Evolutionary conservation across 2,113 vertebrate genomes (phyloP).

Genomic region (Mystacornis crossleyi): DNA sequence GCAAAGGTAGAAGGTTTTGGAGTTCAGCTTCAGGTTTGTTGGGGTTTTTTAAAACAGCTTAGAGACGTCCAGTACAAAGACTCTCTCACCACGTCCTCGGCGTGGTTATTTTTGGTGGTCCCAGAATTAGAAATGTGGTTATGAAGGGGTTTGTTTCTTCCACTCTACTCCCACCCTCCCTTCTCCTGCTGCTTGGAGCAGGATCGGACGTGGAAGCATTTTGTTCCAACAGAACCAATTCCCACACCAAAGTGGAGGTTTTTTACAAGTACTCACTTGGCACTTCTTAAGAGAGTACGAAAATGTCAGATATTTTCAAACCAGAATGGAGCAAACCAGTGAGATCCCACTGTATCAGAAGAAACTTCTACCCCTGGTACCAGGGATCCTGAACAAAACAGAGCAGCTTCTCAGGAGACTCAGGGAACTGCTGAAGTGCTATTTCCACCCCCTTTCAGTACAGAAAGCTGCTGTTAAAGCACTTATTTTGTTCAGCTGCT

Average conservation of each 20-base stretch:
- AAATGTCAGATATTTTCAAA: background rate
- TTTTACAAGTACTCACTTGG: background rate
- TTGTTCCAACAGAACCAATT: background rate
- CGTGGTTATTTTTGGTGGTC: background rate
- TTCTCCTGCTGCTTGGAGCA: background rate
- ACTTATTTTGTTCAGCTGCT: background rate
- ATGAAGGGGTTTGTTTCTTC: background rate
- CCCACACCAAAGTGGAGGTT: background rate
- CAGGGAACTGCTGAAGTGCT: background rate
- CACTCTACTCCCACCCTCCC: background rate
- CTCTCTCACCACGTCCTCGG: background rate
- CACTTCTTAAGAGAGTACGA: background rate
- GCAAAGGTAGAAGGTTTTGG: background rate
- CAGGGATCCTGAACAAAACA: background rate
- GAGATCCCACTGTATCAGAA: background rate
- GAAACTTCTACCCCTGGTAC: background rate
- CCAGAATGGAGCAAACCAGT: background rate
- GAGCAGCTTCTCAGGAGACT: background rate
- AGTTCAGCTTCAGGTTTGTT: background rate
- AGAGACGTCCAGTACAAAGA: background rate
- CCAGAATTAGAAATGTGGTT: background rate
- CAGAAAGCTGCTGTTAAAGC: background rate
- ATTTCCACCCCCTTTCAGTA: background rate
- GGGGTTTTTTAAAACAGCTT: background rate
- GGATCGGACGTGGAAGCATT: background rate